Evolutionary conservation across 2,113 vertebrate genomes (phyloP).

Genomic region (Aegotheles bennettii): DNA sequence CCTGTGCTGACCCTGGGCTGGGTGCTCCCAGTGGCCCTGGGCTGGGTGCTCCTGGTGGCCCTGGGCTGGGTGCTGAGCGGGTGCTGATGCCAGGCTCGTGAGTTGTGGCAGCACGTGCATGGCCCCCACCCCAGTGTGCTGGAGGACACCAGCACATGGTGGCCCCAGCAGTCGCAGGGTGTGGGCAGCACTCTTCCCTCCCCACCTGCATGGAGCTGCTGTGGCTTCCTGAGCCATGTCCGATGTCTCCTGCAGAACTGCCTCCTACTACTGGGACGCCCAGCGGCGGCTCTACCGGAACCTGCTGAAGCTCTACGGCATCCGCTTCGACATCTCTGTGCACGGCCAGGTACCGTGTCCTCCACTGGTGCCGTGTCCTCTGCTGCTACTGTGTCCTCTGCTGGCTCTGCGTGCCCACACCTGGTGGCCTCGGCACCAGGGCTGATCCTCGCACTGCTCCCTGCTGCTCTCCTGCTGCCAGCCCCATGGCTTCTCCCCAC

Average conservation of each 20-base stretch:
- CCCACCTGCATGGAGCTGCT: rapidly evolving
- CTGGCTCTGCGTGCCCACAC: rapidly evolving
- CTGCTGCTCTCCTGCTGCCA: neutral
- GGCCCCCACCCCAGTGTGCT: rapidly evolving
- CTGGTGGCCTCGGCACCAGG: neutral
- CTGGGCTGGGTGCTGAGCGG: neutral
- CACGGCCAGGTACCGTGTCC: constrained; percentile 46
- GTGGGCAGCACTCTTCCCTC: neutral
- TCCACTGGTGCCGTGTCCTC: rapidly evolving
- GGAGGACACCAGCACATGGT: rapidly evolving
- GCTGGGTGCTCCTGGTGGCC: rapidly evolving
- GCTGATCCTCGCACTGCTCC: neutral
- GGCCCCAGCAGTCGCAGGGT: rapidly evolving
- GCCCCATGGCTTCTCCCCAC: rapidly evolving
- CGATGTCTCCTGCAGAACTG: constrained; percentile 50
- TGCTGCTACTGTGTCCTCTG: rapidly evolving
- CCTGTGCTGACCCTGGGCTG: neutral
- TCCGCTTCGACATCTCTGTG: constrained; percentile 70
- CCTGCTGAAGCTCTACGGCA: constrained; percentile 73
- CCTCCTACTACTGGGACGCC: constrained; percentile 64
- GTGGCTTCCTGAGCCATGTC: rapidly evolving
- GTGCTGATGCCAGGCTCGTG: neutral
- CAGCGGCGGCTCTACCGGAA: constrained; percentile 45
- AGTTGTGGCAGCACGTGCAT: rapidly evolving
- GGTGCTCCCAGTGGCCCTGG: neutral